A percentile compares a stretch with the other conserved stretches of the same genome.
Evolutionary conservation across 2,888 invertebrate species (phyloP).

Genomic region (Belgica antarctica): DNA sequence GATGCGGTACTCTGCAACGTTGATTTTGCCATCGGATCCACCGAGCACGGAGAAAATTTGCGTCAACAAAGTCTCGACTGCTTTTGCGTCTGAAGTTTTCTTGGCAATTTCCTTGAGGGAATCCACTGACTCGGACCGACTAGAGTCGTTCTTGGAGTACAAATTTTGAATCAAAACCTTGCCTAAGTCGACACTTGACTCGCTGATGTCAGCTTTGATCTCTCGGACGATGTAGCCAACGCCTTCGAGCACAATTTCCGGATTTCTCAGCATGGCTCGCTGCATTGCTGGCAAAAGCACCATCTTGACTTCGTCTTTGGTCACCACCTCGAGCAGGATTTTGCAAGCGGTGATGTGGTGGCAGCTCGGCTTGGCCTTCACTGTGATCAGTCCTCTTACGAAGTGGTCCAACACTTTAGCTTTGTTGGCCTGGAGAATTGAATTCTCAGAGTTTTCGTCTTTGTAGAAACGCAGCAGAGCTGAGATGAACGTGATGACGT

Average conservation of each 20-base stretch:
- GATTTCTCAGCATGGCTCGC: slow-evolving; percentile 88
- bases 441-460: slow-evolving; percentile 54
- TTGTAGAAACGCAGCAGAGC: slow-evolving; percentile 62
- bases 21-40: slow-evolving; percentile 87
- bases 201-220: slow-evolving; percentile 72
- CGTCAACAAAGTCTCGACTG: slow-evolving; percentile 67
- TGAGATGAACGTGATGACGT: slow-evolving; percentile 64
- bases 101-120: slow-evolving; percentile 69
- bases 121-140: slow-evolving; percentile 70
- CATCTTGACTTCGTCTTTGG: slow-evolving; percentile 68
- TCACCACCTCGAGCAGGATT: slow-evolving; percentile 64
- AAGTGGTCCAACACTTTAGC: slow-evolving; percentile 64
- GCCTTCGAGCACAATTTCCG: slow-evolving; percentile 82
- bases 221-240: slow-evolving; percentile 74
- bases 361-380: slow-evolving; percentile 71
- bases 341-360: slow-evolving; percentile 67
- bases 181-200: slow-evolving; percentile 73
- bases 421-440: slow-evolving; percentile 47
- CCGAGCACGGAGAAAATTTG: slow-evolving; percentile 77
- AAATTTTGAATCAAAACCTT: slow-evolving; percentile 80
- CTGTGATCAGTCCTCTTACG: slow-evolving; percentile 73
- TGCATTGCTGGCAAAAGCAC: slow-evolving; percentile 79
- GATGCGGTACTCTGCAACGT: slow-evolving; percentile 83
- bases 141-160: slow-evolving; percentile 78
- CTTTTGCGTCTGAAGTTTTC: slow-evolving; percentile 66